These are phyloP conservation scores for Geotrupes spiniger DNA, from an alignment of 2,888 invertebrate genomes.

Conservation along the genomic window DNA sequence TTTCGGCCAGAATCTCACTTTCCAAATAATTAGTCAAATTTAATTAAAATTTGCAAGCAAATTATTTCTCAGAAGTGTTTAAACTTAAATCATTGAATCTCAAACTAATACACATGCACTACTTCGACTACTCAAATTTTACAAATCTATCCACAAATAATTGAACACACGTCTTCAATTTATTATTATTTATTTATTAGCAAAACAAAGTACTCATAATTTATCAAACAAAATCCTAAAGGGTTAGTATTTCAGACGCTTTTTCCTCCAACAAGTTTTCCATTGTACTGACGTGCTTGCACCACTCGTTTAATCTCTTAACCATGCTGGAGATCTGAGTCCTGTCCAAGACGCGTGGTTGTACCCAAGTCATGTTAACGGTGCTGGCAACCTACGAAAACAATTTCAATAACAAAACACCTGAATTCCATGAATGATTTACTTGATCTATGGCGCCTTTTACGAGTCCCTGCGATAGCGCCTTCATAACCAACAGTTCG, in stretches of 20 bases:
- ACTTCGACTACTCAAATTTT: too few species aligned
- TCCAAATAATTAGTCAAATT: too few species aligned
- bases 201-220: not conserved
- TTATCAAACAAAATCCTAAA: slow-evolving; percentile 47
- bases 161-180: too few species aligned
- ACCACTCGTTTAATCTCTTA: slow-evolving; percentile 68
- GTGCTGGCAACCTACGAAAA: slow-evolving; percentile 52
- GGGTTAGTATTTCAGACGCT: slow-evolving; percentile 75
- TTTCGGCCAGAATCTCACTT: too few species aligned
- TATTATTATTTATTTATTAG: too few species aligned
- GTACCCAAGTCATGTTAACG: slow-evolving; percentile 83
- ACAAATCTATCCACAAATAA: too few species aligned
- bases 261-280: slow-evolving; percentile 69
- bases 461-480: slow-evolving; percentile 89
- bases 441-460: slow-evolving; percentile 96
- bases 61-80: too few species aligned
- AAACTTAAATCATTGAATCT: too few species aligned
- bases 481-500: slow-evolving; percentile 96
- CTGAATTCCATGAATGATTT: slow-evolving; percentile 11
- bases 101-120: too few species aligned
- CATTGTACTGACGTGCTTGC: slow-evolving; percentile 71
- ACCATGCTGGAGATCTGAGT: slow-evolving; percentile 70
- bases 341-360: slow-evolving; percentile 74
- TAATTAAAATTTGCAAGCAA: too few species aligned
- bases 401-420: not conserved